These are phyloP conservation scores for Ectropis grisescens DNA, from an alignment of 1,140 invertebrate genomes.

Conservation along the genomic window DNA sequence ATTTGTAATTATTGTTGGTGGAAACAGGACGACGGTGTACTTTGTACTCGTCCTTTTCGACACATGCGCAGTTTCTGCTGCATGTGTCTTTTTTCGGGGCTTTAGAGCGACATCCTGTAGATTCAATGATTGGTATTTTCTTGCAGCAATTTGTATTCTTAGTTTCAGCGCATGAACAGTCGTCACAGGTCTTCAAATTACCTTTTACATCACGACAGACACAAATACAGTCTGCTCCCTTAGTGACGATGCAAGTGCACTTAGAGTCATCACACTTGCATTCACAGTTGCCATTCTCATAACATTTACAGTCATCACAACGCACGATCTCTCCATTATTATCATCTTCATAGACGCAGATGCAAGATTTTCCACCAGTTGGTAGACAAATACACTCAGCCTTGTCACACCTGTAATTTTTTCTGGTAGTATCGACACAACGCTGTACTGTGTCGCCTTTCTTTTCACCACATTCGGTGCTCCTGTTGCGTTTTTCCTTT, in stretches of 20 bases:
- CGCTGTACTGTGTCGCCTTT: no score
- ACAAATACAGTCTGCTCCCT: slow-evolving; percentile 17
- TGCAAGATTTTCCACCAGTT: slow-evolving; percentile 8
- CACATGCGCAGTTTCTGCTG: no score
- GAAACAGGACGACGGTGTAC: no score
- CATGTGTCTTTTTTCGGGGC: no score
- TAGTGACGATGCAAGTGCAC: slow-evolving; percentile 19
- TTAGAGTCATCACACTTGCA: slow-evolving; percentile 12
- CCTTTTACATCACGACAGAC: slow-evolving; percentile 19
- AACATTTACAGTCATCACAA: slow-evolving; percentile 16
- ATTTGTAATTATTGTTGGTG: slow-evolving; percentile 12
- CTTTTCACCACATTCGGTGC: no score
- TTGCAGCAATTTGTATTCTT: no score
- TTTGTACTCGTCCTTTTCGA: no score
- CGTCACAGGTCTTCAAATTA: slow-evolving; percentile 13
- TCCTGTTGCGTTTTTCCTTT: no score
- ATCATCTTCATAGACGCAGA: slow-evolving; percentile 15
- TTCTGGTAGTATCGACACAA: no score
- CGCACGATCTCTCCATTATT: slow-evolving; percentile 7
- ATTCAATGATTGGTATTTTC: no score
- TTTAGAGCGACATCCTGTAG: no score
- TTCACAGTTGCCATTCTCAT: background rate
- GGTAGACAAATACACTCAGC: slow-evolving; percentile 10
- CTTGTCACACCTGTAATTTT: no score
- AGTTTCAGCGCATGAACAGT: slow-evolving; percentile 8